Conservation (phyloP, 1,140 invertebrate genomes). For the Drosophila rufa region DNA sequence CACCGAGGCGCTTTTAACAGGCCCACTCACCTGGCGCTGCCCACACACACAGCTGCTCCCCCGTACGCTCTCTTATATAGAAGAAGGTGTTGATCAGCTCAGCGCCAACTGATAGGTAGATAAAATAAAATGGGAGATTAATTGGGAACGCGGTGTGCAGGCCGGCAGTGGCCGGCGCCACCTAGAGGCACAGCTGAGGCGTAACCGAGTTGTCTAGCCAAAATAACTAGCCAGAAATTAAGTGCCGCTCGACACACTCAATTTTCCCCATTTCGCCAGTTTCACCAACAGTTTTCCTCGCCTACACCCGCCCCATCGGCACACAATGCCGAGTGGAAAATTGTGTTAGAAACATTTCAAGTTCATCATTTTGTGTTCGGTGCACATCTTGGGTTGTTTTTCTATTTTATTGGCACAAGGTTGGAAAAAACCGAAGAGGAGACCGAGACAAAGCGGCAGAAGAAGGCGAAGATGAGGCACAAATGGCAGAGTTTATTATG, state of each 20-base stretch:
- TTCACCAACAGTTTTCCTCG: constrained; percentile 1
- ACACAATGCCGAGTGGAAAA: constrained; percentile 33
- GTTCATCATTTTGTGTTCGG: constrained; percentile 19
- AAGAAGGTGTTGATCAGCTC: constrained; percentile 4
- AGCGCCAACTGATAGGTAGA: constrained; percentile 10
- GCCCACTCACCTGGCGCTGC: constrained; percentile 60
- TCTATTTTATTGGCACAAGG: constrained; percentile 73
- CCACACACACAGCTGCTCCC: constrained; percentile 14
- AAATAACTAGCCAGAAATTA: constrained; percentile 45
- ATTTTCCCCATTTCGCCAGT: constrained; percentile 4
- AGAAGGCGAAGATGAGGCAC: constrained; percentile 30
- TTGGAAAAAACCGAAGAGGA: constrained; percentile 38
- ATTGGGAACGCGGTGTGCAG: constrained; percentile 46
- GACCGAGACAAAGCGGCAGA: constrained; percentile 3
- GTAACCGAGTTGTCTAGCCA: constrained; percentile 62
- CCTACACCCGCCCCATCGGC: neutral
- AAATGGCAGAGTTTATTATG: constrained; percentile 58
- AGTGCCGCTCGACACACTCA: constrained; percentile 30
- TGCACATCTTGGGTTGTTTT: constrained; percentile 45
- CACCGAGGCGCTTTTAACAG: constrained; percentile 54
- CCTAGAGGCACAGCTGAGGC: constrained; percentile 49
- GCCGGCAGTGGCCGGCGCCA: constrained; percentile 54
- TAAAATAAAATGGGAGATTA: constrained; percentile 42
- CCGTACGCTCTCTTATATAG: neutral
- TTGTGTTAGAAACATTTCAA: constrained; percentile 37